Percentiles rank a stretch among this genome's conserved stretches.
Evolutionary conservation across 2,888 invertebrate species (phyloP).

Genomic region (Helleia helle): DNA sequence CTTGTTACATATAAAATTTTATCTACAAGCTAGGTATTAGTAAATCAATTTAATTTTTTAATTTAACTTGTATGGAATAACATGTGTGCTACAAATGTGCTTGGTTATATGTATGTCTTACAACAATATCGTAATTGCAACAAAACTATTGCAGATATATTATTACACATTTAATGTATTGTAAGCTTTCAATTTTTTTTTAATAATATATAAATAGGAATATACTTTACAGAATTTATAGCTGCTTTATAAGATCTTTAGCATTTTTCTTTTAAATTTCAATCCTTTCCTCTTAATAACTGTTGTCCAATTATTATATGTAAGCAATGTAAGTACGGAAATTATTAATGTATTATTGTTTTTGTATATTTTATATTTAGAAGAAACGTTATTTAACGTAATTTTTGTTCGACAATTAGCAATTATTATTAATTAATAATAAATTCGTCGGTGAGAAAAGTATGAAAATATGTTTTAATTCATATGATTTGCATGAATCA

Average conservation of each 20-base stretch:
- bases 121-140: background rate
- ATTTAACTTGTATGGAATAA: background rate
- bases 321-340: background rate
- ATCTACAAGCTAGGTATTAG: background rate
- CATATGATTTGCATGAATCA: too few species aligned
- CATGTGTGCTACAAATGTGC: slow-evolving; percentile 2
- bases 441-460: too few species aligned
- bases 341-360: background rate
- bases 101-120: too few species aligned
- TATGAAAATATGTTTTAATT: too few species aligned
- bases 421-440: too few species aligned
- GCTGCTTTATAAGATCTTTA: slow-evolving; percentile 7
- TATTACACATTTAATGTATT: background rate
- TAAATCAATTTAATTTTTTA: background rate
- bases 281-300: background rate
- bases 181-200: background rate
- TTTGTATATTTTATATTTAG: too few species aligned
- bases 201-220: background rate
- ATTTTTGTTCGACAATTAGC: too few species aligned
- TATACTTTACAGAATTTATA: slow-evolving; percentile 9
- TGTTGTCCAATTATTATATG: background rate
- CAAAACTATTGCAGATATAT: background rate
- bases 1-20: slow-evolving; percentile 11
- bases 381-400: too few species aligned
- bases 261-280: background rate